Percentiles rank a stretch among this genome's conserved stretches.
Evolutionary conservation across 2,113 vertebrate species (phyloP).

Genomic region (Indicator indicator): DNA sequence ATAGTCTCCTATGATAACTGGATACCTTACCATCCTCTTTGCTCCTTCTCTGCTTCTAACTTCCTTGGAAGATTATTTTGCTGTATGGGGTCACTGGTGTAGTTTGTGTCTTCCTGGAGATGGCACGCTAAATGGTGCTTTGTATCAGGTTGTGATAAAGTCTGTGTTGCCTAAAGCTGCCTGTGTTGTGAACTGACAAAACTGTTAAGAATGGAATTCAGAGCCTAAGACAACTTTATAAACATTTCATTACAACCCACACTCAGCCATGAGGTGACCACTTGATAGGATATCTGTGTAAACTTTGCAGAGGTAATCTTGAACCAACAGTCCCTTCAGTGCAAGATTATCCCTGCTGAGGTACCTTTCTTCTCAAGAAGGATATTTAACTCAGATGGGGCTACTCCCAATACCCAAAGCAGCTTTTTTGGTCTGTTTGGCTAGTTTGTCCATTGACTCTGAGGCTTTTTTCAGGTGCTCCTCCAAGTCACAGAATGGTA

Average conservation of each 20-base stretch:
- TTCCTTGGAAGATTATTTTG: not conserved
- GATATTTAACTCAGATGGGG: not conserved
- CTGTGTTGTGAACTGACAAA: not conserved
- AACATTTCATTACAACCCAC: not conserved
- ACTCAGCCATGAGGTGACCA: not conserved
- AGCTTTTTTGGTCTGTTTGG: not conserved
- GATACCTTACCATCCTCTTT: not conserved
- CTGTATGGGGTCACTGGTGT: not conserved
- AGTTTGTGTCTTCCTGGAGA: not conserved
- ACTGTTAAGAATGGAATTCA: not conserved
- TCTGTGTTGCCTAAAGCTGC: not conserved
- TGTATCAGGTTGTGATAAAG: not conserved
- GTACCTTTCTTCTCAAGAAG: not conserved
- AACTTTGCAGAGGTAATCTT: not conserved
- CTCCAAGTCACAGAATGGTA: not conserved
- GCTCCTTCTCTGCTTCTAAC: not conserved
- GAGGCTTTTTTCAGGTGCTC: not conserved
- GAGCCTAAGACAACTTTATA: not conserved
- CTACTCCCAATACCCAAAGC: not conserved
- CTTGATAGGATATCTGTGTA: not conserved
- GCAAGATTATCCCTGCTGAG: not conserved
- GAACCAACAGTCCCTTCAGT: not conserved
- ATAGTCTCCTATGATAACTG: not conserved
- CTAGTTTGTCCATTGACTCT: not conserved
- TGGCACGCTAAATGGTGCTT: not conserved